Percentiles rank a stretch among this genome's conserved stretches.
Conservation (phyloP, 2,113 vertebrate species). For the Alethe diademata region DNA sequence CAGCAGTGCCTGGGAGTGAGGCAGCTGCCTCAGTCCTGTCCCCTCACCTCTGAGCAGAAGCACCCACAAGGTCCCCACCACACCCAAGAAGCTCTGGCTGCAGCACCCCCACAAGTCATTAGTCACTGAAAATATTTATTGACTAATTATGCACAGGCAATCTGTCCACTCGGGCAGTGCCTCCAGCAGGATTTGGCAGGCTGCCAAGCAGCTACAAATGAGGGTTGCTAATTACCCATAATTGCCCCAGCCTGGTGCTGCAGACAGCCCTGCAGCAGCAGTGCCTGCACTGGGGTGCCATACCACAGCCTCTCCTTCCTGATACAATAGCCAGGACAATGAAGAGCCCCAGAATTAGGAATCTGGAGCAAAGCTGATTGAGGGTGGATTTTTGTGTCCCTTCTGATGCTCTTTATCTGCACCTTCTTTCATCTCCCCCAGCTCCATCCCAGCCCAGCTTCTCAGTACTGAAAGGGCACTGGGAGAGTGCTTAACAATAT, state of each 20-base stretch:
- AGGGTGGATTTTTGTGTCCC: background rate
- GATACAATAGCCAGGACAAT: background rate
- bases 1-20: background rate
- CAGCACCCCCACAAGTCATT: background rate
- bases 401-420: background rate
- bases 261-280: background rate
- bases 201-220: background rate
- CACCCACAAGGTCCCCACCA: background rate
- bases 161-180: constrained; percentile 14
- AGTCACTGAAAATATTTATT: constrained; percentile 32
- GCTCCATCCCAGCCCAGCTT: background rate
- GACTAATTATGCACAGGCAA: constrained; percentile 35
- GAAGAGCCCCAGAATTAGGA: background rate
- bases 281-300: background rate
- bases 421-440: background rate
- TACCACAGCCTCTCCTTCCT: no score
- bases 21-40: background rate
- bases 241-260: background rate
- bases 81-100: background rate
- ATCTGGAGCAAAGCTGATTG: background rate
- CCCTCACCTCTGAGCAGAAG: background rate
- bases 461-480: background rate
- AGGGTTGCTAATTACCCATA: constrained; percentile 22
- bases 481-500: background rate
- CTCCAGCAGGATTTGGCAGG: background rate